Percentiles rank a stretch among this genome's conserved stretches.
These are phyloP conservation scores for Myrmophylax atrothorax DNA, from an alignment of 2,113 vertebrate genomes.

Conservation along the genomic window DNA sequence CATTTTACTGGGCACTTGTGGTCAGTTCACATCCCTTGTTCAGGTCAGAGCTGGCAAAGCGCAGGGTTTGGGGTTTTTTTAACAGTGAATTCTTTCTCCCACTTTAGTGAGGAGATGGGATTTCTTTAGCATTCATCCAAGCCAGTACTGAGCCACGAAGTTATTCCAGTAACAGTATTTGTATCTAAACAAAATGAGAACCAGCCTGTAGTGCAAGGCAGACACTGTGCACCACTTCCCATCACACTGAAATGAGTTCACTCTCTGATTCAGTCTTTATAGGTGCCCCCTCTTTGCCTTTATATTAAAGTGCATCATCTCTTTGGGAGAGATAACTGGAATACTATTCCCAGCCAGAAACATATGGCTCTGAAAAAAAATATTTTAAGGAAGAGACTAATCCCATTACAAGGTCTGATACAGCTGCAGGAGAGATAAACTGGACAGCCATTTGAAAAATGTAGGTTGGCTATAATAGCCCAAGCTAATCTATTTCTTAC, in stretches of 20 bases:
- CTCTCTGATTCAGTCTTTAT: background rate
- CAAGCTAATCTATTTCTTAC: constrained; percentile 64
- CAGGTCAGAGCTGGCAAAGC: background rate
- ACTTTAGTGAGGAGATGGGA: background rate
- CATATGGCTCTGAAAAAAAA: background rate
- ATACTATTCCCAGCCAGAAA: background rate
- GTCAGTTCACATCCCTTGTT: background rate
- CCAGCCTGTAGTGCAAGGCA: background rate
- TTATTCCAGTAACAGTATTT: background rate
- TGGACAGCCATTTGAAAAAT: constrained; percentile 52
- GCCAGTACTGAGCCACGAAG: background rate
- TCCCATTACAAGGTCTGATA: constrained; percentile 66
- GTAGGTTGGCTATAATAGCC: constrained; percentile 60
- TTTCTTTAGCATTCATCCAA: background rate
- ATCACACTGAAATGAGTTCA: background rate
- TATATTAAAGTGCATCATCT: background rate
- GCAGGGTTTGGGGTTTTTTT: background rate
- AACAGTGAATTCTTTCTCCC: background rate
- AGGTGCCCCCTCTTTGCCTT: background rate
- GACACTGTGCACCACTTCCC: background rate
- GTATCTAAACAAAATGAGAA: background rate
- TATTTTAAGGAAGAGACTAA: constrained; percentile 42
- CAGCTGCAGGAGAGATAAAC: constrained; percentile 69
- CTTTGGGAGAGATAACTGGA: background rate
- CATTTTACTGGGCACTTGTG: background rate